Conservation (phyloP, 2,888 invertebrate genomes). For the Hydrotaea cyrtoneurina region DNA sequence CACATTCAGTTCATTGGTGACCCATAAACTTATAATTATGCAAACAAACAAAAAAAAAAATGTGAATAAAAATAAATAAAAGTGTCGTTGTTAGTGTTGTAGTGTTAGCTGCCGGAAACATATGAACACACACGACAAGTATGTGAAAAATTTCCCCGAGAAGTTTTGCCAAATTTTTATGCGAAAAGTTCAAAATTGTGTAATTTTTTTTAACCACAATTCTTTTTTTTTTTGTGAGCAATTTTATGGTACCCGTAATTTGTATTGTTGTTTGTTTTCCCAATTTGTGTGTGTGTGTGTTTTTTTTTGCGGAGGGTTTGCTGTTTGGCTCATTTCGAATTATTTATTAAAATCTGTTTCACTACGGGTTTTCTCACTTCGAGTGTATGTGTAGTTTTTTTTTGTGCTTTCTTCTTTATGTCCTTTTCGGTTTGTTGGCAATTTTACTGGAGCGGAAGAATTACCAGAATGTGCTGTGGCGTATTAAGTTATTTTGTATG, state of each 20-base stretch:
- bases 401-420: neutral
- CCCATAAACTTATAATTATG: neutral
- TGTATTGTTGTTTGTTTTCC: neutral
- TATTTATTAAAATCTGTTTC: neutral
- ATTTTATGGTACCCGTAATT: neutral
- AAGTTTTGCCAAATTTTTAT: neutral
- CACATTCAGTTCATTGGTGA: neutral
- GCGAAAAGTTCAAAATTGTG: neutral
- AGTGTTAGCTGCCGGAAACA: neutral
- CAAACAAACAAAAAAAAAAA: neutral
- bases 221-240: too few relatives aligned
- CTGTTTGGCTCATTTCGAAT: neutral
- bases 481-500: conserved; percentile 51
- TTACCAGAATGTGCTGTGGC: conserved; percentile 36
- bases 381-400: neutral
- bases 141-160: neutral
- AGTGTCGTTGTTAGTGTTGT: neutral
- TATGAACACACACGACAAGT: neutral
- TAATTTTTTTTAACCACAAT: too few relatives aligned
- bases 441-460: conserved; percentile 56
- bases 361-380: neutral
- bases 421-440: conserved; percentile 13
- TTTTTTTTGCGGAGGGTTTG: too few relatives aligned
- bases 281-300: too few relatives aligned
- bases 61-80: neutral